Conservation (phyloP, 2,888 invertebrate species). For the Cheilosia grossa region DNA sequence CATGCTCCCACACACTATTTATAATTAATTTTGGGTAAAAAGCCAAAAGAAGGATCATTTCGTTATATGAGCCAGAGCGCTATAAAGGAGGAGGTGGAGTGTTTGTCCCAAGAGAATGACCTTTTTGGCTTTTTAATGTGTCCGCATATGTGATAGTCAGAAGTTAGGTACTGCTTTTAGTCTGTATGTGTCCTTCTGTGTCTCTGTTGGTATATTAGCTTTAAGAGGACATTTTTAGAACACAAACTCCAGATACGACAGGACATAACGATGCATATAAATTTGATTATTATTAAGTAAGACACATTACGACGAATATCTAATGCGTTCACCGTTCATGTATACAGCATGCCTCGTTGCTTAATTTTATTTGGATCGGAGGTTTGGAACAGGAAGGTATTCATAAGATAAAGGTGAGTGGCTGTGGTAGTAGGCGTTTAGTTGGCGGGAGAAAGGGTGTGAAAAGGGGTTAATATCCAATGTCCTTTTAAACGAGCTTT, state of each 20-base stretch:
- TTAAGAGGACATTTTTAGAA: constrained; percentile 66
- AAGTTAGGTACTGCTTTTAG: constrained; percentile 4
- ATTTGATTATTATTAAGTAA: constrained; percentile 79
- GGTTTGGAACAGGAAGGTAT: constrained; percentile 5
- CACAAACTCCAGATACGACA: constrained; percentile 76
- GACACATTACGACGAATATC: constrained; percentile 77
- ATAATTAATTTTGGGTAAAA: constrained; percentile 75
- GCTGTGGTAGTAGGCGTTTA: constrained; percentile 31
- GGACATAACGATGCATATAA: constrained; percentile 81
- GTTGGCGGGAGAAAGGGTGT: constrained; percentile 47
- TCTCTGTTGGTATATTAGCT: constrained; percentile 54
- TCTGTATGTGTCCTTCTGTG: constrained; percentile 4
- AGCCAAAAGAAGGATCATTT: constrained; percentile 65
- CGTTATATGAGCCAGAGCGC: constrained; percentile 20
- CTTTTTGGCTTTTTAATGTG: constrained; percentile 73
- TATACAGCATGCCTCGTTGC: constrained; percentile 22
- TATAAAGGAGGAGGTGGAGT: constrained; percentile 37
- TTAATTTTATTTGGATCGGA: constrained; percentile 19
- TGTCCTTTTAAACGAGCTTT: constrained; percentile 47
- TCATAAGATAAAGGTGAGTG: constrained; percentile 57
- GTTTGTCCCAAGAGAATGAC: constrained; percentile 69
- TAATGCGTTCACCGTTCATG: constrained; percentile 46
- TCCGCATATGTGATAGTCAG: constrained; percentile 58
- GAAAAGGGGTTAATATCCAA: constrained; percentile 65
- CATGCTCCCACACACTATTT: constrained; percentile 62